Evolutionary conservation across 1,140 invertebrate species (phyloP), one percentile per base, ranked within the genome.

Genomic region (Onthophagus taurus): DNA sequence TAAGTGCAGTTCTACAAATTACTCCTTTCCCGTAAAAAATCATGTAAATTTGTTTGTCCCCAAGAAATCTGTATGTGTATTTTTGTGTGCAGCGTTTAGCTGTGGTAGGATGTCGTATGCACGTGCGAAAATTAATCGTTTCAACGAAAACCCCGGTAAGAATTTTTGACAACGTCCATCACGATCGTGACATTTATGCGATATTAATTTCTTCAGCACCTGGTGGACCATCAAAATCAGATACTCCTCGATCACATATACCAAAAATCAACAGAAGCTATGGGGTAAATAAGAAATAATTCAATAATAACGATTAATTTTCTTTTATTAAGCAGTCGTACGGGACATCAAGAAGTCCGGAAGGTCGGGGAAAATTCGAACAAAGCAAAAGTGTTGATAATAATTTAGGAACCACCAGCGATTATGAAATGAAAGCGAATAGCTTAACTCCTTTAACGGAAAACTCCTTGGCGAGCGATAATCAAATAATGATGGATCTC

Each of bases 101-200:
- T 38, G 33, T 45, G 24, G 19, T 26, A 17, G 20, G 35, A 45
- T 45, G 43, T 45, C 43, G 18, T 45, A 37, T 38, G 20, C 34
- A 24, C 43, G 43, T 23, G 35, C 34, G 23, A 37, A 36, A 30
- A 36, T 36, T 35, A 38, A 20, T 19, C 43, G 43, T 31, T 45
- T 37, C 19, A 45, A 38, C 26, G 33, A 37, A 35, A 41, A 45
- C 17, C 23, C 33, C 20, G 29, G 43, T 37, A 37, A 38, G 43
- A 37, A 44, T 18, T 18, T 37, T 26, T 26, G 23, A 26, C 23
- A n/a, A n/a, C n/a, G n/a, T n/a, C n/a, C n/a, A n/a, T n/a, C n/a
- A n/a, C n/a, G n/a, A n/a, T n/a, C n/a, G n/a, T n/a, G n/a, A n/a
- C n/a, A n/a, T n/a, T n/a, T n/a, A n/a, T n/a, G n/a, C n/a, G n/a